Conservation (phyloP, 53 echinoderm and acorn worm genomes). For the Zoroaster sp. region DNA sequence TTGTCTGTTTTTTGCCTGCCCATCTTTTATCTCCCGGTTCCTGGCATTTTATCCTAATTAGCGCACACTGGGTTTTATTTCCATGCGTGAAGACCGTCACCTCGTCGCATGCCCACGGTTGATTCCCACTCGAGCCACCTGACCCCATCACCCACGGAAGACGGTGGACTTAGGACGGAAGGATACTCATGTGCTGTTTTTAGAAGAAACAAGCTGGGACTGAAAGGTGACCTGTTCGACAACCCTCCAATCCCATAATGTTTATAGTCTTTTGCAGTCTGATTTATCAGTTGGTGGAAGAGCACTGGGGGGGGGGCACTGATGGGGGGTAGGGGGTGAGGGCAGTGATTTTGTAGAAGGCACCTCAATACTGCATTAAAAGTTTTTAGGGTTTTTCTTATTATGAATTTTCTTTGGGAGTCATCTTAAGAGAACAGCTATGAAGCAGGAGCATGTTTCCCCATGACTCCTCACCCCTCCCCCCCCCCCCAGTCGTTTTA, state of each 20-base stretch:
- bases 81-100: slow-evolving; percentile 8
- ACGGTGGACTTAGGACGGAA: neutral
- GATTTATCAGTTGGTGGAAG: too few relatives aligned
- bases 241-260: neutral
- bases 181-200: slow-evolving; percentile 14
- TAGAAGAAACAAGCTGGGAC: neutral
- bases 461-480: too few relatives aligned
- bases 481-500: too few relatives aligned
- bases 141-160: neutral
- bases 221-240: neutral
- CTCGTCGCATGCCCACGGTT: neutral
- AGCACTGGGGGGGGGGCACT: too few relatives aligned
- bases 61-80: neutral
- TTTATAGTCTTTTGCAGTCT: neutral
- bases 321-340: too few relatives aligned
- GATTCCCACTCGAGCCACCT: neutral
- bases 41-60: neutral
- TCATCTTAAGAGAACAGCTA: too few relatives aligned
- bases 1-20: neutral
- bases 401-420: too few relatives aligned
- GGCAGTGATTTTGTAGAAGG: too few relatives aligned
- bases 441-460: too few relatives aligned
- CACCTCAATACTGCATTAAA: too few relatives aligned
- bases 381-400: too few relatives aligned
- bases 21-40: neutral